phyloP scores from a whole-genome alignment of 1,140 invertebrate genomes.

The Atopsyche davidsoni region DNA sequence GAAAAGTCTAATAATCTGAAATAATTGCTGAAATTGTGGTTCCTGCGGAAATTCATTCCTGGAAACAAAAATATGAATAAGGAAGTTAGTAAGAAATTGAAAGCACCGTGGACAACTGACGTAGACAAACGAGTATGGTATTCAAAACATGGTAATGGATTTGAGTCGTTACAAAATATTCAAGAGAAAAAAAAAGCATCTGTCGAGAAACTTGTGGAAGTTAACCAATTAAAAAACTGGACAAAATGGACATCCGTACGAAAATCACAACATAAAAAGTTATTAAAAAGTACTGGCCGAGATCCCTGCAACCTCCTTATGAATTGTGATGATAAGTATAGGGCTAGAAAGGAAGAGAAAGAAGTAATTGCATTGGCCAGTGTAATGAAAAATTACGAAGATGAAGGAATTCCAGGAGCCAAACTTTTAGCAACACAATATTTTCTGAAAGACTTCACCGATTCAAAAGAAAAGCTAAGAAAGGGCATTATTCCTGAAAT shows the following conservation, averaged over 20 bases:
- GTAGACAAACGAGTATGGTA: constrained; percentile 5
- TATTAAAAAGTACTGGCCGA: constrained; percentile 19
- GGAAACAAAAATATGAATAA: background rate
- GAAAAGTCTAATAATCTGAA: too few relatives aligned
- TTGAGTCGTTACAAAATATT: background rate
- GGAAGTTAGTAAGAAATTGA: background rate
- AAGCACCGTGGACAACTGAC: background rate
- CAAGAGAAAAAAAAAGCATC: background rate
- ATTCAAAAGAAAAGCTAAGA: constrained; percentile 15
- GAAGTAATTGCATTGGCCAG: constrained; percentile 30
- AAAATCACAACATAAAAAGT: constrained; percentile 16
- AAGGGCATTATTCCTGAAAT: constrained; percentile 22
- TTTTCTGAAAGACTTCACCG: constrained; percentile 20
- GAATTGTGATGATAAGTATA: constrained; percentile 32
- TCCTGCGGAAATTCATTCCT: background rate
- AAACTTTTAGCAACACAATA: constrained; percentile 9
- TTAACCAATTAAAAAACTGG: constrained; percentile 34
- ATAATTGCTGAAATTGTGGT: too few relatives aligned
- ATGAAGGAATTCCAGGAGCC: constrained; percentile 32
- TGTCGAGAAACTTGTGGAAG: constrained; percentile 24
- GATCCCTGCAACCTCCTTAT: constrained; percentile 28
- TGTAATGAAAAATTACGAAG: constrained; percentile 10
- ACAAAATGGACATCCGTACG: constrained; percentile 31
- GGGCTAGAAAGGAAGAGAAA: constrained; percentile 29
- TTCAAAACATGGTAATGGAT: background rate